Base-by-base conservation (phyloP, 2,888 invertebrate species). In the Brenthis ino region DNA sequence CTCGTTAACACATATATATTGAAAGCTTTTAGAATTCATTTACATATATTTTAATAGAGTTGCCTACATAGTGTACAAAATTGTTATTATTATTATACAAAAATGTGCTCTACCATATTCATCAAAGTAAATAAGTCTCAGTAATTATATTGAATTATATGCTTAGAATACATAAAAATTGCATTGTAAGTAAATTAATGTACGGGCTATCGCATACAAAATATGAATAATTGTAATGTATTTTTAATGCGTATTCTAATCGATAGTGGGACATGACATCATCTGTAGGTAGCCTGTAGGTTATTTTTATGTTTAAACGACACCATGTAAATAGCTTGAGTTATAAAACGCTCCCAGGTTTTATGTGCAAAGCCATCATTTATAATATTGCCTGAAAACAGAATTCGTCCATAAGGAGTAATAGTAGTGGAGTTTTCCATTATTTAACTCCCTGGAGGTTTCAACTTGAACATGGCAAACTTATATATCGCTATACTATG, bases 371-470 rank as follows among this genome's bases (percentile, higher is more conserved):
- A 56, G 56, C 51, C 53, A 65, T 68, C 68, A 65, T 68, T 61
- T 65, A 57, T 65, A 60, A 67, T 57, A 68, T 64, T 56, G 60
- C 24, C 58, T 61, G 60, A 64, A 51, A 51, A 28, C 50, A 37
- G 53, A 66, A 63, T 54, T 43, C 53, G 63, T 68, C 61, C 57
- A 65, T 24, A 54, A n/a, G 63, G 65, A 57, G 50, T 57, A 63
- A 68, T 65, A 63, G 65, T 57, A 48, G 54, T 53, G 24, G 54
- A 65, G 65, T 68, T 71, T 65, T 50, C 63, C 68, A 68, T 68
- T 64, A 57, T 64, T 57, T 51, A 67, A 54, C 14, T 67, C 70
- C 67, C 58, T 60, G 20, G 64, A 60, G 70, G 24, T 56, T 60
- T 55, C n/a, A 53, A 67, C 60, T 61, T 64, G n/a, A 55, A 50